Conservation (phyloP, 2,113 vertebrate species). For the Puffinus mauretanicus region DNA sequence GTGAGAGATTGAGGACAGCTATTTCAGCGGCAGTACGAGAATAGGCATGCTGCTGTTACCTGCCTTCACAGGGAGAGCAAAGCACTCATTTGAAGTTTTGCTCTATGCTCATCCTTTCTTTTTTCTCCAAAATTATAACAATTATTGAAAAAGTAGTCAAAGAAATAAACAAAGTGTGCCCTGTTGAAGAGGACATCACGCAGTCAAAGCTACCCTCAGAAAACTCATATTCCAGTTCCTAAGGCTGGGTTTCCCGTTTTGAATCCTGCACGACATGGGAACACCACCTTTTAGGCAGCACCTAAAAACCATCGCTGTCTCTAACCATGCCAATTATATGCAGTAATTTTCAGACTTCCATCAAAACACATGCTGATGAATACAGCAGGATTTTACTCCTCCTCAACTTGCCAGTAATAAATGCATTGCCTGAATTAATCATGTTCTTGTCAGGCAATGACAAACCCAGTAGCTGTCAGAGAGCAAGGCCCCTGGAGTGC, state of each 20-base stretch:
- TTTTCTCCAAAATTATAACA: neutral
- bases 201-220: neutral
- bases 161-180: neutral
- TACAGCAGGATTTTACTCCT: slow-evolving; percentile 2
- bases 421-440: slow-evolving; percentile 7
- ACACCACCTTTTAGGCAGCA: neutral
- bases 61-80: neutral
- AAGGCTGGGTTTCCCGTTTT: neutral
- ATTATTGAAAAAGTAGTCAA: neutral
- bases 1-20: neutral
- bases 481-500: neutral
- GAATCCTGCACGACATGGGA: neutral
- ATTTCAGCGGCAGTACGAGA: neutral
- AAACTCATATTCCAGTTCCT: neutral
- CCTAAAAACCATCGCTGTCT: neutral
- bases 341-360: slow-evolving; percentile 1
- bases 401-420: slow-evolving; percentile 20
- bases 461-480: neutral
- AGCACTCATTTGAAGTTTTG: neutral
- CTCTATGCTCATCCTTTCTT: neutral
- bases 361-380: slow-evolving; percentile 1
- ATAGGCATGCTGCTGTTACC: neutral
- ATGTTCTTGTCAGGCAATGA: neutral
- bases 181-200: neutral
- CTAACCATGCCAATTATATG: neutral